These are phyloP conservation scores for Eclectus roratus DNA, from an alignment of 2,113 vertebrate genomes.

Conservation along the genomic window DNA sequence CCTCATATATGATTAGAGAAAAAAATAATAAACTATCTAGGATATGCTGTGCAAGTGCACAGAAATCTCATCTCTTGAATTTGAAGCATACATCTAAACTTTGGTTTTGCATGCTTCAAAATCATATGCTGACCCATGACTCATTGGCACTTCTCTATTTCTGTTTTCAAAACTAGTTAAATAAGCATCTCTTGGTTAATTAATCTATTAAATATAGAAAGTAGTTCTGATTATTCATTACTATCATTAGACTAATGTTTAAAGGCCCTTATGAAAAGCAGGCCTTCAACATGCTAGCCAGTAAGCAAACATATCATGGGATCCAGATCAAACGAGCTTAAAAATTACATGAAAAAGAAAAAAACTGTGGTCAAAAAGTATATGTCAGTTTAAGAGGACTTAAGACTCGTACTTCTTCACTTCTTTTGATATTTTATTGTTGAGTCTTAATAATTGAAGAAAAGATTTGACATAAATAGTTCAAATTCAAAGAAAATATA, in stretches of 20 bases:
- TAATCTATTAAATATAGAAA: not conserved
- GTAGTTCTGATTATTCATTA: not conserved
- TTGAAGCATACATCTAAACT: not conserved
- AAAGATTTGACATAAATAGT: not conserved
- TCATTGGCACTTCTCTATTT: not conserved
- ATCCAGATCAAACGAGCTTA: not conserved
- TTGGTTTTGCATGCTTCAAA: accelerated
- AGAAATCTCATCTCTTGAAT: not conserved
- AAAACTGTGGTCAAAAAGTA: not conserved
- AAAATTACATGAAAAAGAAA: not conserved
- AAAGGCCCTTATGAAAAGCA: not conserved
- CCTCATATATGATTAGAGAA: not conserved
- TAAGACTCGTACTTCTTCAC: not conserved
- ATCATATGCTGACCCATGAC: not conserved
- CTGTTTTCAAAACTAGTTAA: not conserved
- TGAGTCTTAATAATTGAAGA: not conserved
- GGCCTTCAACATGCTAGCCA: not conserved
- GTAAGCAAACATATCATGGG: not conserved
- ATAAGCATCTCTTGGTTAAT: not conserved
- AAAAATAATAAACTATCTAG: not conserved
- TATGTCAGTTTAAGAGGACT: not conserved
- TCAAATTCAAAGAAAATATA: not conserved
- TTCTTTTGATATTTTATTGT: not conserved
- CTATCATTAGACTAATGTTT: not conserved
- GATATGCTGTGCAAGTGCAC: not conserved